Base-by-base conservation (phyloP, 2,797 vertebrate species). In the Hoplostethus atlanticus region DNA sequence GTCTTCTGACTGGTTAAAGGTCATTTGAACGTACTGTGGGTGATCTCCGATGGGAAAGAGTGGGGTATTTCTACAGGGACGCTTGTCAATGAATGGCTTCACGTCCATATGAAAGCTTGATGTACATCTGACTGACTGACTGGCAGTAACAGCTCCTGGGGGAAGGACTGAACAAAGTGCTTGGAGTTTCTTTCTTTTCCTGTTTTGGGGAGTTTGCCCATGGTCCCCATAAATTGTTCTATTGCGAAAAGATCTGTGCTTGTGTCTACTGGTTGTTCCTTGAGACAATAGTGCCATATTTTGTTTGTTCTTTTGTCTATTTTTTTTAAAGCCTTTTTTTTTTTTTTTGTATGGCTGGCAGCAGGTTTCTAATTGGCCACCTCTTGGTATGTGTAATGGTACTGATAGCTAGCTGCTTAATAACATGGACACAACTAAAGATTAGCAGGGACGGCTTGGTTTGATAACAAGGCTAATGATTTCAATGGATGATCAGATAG, bases 281-380 rank as follows among this genome's bases (percentile, higher is more conserved):
- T 82, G 82, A 91, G 84, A 92, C 79, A 85, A 89, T 93, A 89
- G 94, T 95, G 94, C 95, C 94, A 95, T 88, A 85, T 82, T 91
- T 73, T 68, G 69, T 90, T 87, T 54, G 46, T 63, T 73, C 17
- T 31, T 64, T 79, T 80, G 70, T 84, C 69, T 84, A 28, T 21
- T 80, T 77, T 77, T 77, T 80, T 80, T 79, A 73, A 84, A 83
- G 77, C 78, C 72, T 87, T 89, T 90, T 77, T 21, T 90, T 87
- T 89, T 86, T 67, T 73, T 21, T 21, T 21, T 21, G 21, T 73
- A 46, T 53, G 56, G 74, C 88, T 67, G 81, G 85, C 87, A 90
- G 85, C 90, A 90, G 91, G 85, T 92, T 87, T 93, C 86, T 88
- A 83, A 90, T 88, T 77, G 88, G 83, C 88, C 90, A 86, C 81